These are phyloP conservation scores for Falco biarmicus DNA, from an alignment of 2,797 vertebrate species.

Conservation along the genomic window DNA sequence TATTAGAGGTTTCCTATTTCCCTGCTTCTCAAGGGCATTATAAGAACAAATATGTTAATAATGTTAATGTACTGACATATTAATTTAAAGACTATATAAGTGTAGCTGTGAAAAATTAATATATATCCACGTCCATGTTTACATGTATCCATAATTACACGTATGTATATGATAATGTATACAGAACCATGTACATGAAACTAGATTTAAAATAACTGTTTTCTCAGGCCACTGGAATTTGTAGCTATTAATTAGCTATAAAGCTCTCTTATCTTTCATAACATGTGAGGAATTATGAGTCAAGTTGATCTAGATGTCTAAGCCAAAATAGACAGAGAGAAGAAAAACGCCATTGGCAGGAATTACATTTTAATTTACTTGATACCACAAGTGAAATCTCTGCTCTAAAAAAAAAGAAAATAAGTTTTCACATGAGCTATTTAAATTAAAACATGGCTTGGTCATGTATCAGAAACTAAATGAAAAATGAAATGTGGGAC, in stretches of 20 bases:
- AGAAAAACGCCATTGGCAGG: not conserved
- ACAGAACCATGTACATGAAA: not conserved
- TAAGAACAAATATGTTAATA: not conserved
- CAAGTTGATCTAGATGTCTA: not conserved
- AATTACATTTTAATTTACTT: not conserved
- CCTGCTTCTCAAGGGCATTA: not conserved
- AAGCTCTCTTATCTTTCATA: not conserved
- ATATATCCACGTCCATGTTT: not conserved
- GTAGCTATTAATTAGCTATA: not conserved
- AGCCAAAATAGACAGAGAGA: not conserved
- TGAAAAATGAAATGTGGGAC: not conserved
- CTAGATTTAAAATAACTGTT: not conserved
- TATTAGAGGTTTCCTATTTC: not conserved
- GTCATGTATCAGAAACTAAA: not conserved
- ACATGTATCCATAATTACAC: not conserved
- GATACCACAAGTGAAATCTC: not conserved
- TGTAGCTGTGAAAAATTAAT: not conserved
- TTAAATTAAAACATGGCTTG: not conserved
- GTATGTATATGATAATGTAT: not conserved
- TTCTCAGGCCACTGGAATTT: not conserved
- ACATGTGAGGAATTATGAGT: not conserved
- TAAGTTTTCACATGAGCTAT: not conserved
- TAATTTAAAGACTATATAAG: not conserved
- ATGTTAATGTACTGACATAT: not conserved
- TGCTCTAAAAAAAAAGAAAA: not conserved